Evolutionary conservation across 2,113 vertebrate genomes (phyloP), one percentile per base, ranked within the genome.

Genomic region (Nyctibius bracteatus): DNA sequence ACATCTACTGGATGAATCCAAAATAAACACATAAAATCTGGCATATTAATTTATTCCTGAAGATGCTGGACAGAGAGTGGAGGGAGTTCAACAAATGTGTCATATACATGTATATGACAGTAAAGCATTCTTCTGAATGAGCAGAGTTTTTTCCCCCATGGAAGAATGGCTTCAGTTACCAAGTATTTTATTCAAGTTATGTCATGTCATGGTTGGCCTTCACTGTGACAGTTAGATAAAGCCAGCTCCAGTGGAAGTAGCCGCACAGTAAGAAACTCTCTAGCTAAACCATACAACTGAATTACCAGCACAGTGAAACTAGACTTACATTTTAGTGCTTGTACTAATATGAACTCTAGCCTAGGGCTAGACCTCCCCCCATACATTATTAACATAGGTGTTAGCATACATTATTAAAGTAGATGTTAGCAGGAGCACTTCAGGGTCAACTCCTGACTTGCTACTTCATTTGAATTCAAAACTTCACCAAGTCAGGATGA

Each of bases 401-500:
- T 74, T 86, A 86, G 37, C 68, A 91, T 67, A 85, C 31, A 68
- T 88, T 65, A 83, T 84, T 88, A 77, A 91, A 5, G 5, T 51
- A 71, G 62, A 66, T 86, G 66, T 79, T 92, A 86, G 63, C 72
- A 94, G 79, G 51, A 88, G 11, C 59, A 94, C 51, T 92, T 83
- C 65, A 95, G 47, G 81, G 86, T 96, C 73, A 92, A 3, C 35
- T 87, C 61, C 68, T 47, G 35, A 81, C 83, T 91, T 85, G 73
- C 8, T 14, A 28, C 73, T 81, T 92, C 47, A 84, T 85, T 86
- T 90, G 71, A 96, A 94, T 81, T 70, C n/a, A 86, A 70, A 93
- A 88, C 28, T 62, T 73, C 79, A 81, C 74, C 2, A 8, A 81
- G 51, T 15, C 5, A 3, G 81, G 91, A 89, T 33, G 1, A 67